phyloP scores from a whole-genome alignment of 2,888 invertebrate genomes.

The Asteroscopus sphinx region DNA sequence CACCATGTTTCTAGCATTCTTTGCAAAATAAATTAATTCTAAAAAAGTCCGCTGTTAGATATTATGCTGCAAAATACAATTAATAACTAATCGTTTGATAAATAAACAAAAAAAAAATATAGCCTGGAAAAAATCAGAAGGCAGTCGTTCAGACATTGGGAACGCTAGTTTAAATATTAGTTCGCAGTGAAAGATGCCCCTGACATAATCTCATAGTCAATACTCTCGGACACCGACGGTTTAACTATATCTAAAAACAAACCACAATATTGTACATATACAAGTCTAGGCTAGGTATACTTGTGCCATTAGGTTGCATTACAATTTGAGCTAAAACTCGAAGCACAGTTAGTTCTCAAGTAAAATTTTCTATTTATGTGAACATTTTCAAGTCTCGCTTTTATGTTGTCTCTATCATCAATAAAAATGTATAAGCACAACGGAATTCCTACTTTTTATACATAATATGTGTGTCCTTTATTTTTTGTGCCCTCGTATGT shows the following conservation, averaged over 20 bases:
- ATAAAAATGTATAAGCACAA: slow-evolving; percentile 25
- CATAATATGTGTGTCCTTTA: slow-evolving; percentile 3
- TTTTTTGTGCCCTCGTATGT: neutral
- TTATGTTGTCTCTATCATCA: slow-evolving; percentile 24
- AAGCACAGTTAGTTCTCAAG: slow-evolving; percentile 5
- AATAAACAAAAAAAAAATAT: too few species aligned
- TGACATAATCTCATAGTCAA: too few species aligned
- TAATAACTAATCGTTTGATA: too few species aligned
- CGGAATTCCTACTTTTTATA: slow-evolving; percentile 9
- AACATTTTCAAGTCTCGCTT: slow-evolving; percentile 13
- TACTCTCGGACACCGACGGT: neutral
- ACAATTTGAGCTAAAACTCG: slow-evolving; percentile 13
- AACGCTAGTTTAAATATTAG: too few species aligned
- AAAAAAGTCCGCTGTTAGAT: too few species aligned
- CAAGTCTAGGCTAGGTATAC: neutral
- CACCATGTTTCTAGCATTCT: too few species aligned
- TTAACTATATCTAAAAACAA: neutral
- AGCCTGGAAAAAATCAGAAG: too few species aligned
- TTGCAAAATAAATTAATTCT: too few species aligned
- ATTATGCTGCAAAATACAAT: too few species aligned
- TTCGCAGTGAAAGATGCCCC: too few species aligned
- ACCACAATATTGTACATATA: slow-evolving; percentile 1
- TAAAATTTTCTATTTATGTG: slow-evolving; percentile 13
- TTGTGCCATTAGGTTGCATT: slow-evolving; percentile 2
- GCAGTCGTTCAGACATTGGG: too few species aligned